Conservation (phyloP, 2,888 invertebrate genomes). For the Hirudinaria manillensis region DNA sequence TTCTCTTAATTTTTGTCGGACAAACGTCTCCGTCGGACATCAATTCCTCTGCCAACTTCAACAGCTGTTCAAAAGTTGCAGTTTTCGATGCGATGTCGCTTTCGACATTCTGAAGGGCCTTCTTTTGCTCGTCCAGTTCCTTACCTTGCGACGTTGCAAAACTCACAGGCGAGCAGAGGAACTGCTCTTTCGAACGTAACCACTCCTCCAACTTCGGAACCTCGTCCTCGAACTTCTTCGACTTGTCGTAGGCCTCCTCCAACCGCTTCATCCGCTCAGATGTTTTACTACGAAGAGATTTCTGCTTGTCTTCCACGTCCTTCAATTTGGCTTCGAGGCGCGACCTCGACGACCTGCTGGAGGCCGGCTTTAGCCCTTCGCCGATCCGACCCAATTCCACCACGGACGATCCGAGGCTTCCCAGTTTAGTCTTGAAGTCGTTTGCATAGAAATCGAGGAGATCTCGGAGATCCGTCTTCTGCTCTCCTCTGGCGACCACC, state of each 20-base stretch:
- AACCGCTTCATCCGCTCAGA: neutral
- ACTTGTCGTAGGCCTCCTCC: neutral
- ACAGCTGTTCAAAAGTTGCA: neutral
- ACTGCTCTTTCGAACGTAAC: neutral
- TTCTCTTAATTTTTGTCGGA: neutral
- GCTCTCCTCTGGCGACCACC: neutral
- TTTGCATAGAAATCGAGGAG: neutral
- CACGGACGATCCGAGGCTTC: neutral
- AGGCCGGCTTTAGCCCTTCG: neutral
- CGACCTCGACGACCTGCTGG: neutral
- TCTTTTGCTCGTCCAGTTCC: neutral
- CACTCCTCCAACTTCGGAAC: neutral
- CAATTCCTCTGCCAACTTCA: neutral
- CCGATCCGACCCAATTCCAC: neutral
- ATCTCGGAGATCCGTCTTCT: neutral
- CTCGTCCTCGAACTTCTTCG: neutral
- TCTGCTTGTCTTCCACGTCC: neutral
- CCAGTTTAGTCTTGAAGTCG: neutral
- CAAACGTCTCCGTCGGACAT: neutral
- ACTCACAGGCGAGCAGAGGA: neutral
- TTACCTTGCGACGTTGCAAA: neutral
- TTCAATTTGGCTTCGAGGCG: neutral
- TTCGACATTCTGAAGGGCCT: neutral
- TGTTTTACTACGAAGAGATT: neutral
- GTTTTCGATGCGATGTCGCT: neutral